phyloP scores from a whole-genome alignment of 92 coral and sea anemone genomes.

The Epizoanthus stellaris region DNA sequence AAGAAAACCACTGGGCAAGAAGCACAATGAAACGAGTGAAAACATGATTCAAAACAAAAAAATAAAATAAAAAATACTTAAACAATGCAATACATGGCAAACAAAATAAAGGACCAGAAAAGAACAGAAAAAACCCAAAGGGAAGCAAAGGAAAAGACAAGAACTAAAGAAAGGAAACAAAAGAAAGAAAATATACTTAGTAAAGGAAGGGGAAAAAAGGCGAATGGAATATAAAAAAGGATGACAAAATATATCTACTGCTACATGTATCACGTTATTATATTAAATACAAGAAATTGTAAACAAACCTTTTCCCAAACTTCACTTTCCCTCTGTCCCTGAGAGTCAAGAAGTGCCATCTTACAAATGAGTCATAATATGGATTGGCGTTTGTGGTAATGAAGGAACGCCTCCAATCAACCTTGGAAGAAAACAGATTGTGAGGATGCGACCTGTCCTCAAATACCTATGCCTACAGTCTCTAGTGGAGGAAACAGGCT shows the following conservation, averaged over 20 bases:
- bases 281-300: not conserved
- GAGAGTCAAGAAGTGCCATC: slow-evolving; percentile 98
- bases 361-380: slow-evolving; percentile 97
- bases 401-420: slow-evolving; percentile 96
- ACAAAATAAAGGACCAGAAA: too few species aligned
- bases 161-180: too few species aligned
- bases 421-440: slow-evolving; percentile 50
- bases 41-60: not conserved
- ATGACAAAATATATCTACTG: not conserved
- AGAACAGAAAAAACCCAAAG: too few species aligned
- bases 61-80: too few species aligned
- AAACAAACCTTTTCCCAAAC: slow-evolving; percentile 94
- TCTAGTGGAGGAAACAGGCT: too few species aligned
- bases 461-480: too few species aligned
- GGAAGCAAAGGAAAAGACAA: too few species aligned
- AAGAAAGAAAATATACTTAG: too few species aligned
- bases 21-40: not conserved
- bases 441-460: not conserved
- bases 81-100: too few species aligned
- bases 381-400: slow-evolving; percentile 97
- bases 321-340: slow-evolving; percentile 95
- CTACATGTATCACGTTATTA: not conserved
- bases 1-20: not conserved
- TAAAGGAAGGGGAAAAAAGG: too few species aligned
- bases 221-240: too few species aligned